Evolutionary conservation across 2,888 invertebrate species (phyloP), one percentile per base, ranked within the genome.

Genomic region (Drosophila pseudotakahashii): DNA sequence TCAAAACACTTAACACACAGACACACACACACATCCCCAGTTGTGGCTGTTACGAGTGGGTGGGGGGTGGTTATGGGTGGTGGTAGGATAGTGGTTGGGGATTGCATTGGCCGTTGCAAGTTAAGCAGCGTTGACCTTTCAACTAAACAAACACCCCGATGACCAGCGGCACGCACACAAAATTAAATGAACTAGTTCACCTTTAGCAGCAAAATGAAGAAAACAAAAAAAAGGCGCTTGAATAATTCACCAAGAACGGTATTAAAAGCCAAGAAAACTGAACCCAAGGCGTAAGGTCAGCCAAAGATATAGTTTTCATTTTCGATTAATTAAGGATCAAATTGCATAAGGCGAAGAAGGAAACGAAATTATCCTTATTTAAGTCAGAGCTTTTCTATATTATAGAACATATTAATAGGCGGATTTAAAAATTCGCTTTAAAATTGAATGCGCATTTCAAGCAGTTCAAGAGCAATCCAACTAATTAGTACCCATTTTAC

Each of bases 1-100:
- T 78, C 78, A 80, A 69, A 78, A 75, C 79, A 73, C 78, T 82
- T 74, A 69, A 68, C 54, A 58, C 73, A 52, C 57, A 14, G 19
- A 39, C 50, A 67, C 62, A 30, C 42, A 47, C 53, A 34, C 45
- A 23, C 16, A 32, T 39, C 5, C 37, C 7, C 26, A 14, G 14
- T 39, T 32, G 47, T 47, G 34, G 37, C 13, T 36, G 36, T 16
- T 30, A 26, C 30, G 7, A 7, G 5, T 30, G 30, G 7, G 26
- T 23, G 11, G 19, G 7, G 62, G 48, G 11, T 48, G 48, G 32
- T 3, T 11, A 34, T 34, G 32, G 48, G 34, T 16, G 32, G 32
- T 48, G 16, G 32, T 48, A 16, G 48, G 3, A 7, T 5, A 9
- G 16, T 23, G 16, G 50, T 19, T n/a, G 9, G n/a, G 6, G 34